A percentile compares a stretch with the other conserved stretches of the same genome.
phyloP scores from a whole-genome alignment of 2,797 vertebrate species.

The Harpagifer antarcticus region DNA sequence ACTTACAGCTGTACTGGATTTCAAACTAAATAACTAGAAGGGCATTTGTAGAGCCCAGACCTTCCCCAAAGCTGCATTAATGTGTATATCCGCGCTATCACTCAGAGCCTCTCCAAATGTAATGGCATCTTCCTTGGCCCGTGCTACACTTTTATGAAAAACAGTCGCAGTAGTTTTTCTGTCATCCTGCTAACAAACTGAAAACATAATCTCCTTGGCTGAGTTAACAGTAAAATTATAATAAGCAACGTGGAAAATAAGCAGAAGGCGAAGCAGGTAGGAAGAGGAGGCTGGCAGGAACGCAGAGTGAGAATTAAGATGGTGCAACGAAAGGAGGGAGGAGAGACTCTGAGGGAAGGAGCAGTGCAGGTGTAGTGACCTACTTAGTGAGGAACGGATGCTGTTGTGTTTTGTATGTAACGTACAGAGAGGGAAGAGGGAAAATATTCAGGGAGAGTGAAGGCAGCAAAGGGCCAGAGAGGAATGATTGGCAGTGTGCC shows the following conservation, averaged over 20 bases:
- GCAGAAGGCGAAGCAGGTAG: constrained; percentile 11
- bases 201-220: too few species aligned
- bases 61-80: too few species aligned
- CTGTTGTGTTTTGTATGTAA: constrained; percentile 33
- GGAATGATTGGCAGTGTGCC: constrained; percentile 30
- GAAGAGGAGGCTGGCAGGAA: constrained; percentile 16
- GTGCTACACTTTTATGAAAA: too few species aligned
- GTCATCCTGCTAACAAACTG: too few species aligned
- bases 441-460: constrained; percentile 7
- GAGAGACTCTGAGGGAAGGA: constrained; percentile 25
- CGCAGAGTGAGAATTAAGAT: constrained; percentile 30
- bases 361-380: constrained; percentile 67
- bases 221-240: constrained; percentile 11
- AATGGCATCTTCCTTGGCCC: too few species aligned
- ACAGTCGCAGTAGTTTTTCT: too few species aligned
- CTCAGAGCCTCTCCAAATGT: too few species aligned
- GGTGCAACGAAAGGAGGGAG: constrained; percentile 27
- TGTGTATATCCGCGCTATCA: too few species aligned
- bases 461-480: neutral
- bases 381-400: constrained; percentile 53
- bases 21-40: neutral
- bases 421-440: constrained; percentile 5
- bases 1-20: neutral
- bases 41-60: too few species aligned
- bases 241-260: constrained; percentile 15